Percentiles rank a stretch among this genome's conserved stretches.
Evolutionary conservation across 2,113 vertebrate species (phyloP).

Genomic region (Hippocampus mohnikei): DNA sequence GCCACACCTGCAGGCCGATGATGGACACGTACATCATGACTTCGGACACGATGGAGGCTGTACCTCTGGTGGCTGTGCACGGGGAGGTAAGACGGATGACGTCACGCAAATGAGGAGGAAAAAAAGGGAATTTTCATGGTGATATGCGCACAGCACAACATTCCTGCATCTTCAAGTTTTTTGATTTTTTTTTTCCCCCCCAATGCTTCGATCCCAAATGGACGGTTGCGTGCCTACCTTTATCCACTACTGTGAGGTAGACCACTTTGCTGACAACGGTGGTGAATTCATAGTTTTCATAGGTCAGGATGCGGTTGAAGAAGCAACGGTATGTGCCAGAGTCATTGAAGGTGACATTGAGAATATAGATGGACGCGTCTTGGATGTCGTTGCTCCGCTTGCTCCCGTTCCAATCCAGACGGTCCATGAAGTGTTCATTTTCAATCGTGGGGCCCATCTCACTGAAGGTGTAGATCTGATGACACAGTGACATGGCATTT

Average conservation of each 20-base stretch:
- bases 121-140: too few species aligned
- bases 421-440: conserved; percentile 69
- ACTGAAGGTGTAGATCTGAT: conserved; percentile 79
- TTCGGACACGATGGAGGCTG: conserved; percentile 85
- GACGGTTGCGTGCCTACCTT: conserved; percentile 66
- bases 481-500: background rate
- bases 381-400: conserved; percentile 80
- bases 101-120: background rate
- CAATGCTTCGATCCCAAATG: background rate
- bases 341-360: conserved; percentile 83
- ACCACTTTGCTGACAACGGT: conserved; percentile 74
- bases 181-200: background rate
- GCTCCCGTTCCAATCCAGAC: conserved; percentile 81
- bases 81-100: background rate
- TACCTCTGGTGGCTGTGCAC: conserved; percentile 77
- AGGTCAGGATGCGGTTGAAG: conserved; percentile 80
- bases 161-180: too few species aligned
- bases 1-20: conserved; percentile 87
- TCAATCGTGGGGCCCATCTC: conserved; percentile 50
- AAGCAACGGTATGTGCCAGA: conserved; percentile 79
- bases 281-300: conserved; percentile 67
- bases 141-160: background rate
- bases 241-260: conserved; percentile 77
- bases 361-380: conserved; percentile 81
- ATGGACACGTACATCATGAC: conserved; percentile 94